These are phyloP conservation scores for Drosophila pseudotakahashii DNA, from an alignment of 2,888 invertebrate genomes.

Conservation along the genomic window DNA sequence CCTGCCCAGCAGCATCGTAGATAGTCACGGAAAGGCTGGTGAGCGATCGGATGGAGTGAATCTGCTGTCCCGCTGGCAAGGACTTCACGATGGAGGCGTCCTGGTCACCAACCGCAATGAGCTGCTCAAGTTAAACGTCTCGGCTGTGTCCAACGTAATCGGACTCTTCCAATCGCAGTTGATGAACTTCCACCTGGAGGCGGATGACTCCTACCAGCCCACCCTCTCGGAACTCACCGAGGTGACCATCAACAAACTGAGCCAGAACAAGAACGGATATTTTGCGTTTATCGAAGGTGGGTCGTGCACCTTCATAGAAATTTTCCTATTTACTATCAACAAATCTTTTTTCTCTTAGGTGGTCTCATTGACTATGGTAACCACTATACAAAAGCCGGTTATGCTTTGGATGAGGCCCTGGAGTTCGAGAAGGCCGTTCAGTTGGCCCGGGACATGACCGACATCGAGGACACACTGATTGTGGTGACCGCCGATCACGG, in stretches of 20 bases:
- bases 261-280: conserved; percentile 86
- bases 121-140: conserved; percentile 85
- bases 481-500: conserved; percentile 92
- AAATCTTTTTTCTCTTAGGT: no score
- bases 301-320: no score
- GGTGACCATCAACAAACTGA: conserved; percentile 87
- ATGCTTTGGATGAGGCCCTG: conserved; percentile 91
- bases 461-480: conserved; percentile 90
- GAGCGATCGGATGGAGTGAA: conserved; percentile 87
- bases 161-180: conserved; percentile 86
- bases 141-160: conserved; percentile 85
- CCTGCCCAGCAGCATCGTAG: conserved; percentile 85
- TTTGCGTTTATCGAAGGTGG: conserved; percentile 87
- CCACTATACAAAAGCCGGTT: conserved; percentile 87
- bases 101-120: conserved; percentile 87
- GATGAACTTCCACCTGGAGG: conserved; percentile 86
- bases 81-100: conserved; percentile 84
- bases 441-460: conserved; percentile 86
- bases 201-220: conserved; percentile 85
- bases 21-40: conserved; percentile 85
- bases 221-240: conserved; percentile 88
- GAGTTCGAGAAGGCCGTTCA: conserved; percentile 90
- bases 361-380: conserved; percentile 91
- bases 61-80: conserved; percentile 88
- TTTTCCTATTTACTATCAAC: no score